phyloP scores from a whole-genome alignment of 2,888 invertebrate genomes.

The Mythimna albipuncta region DNA sequence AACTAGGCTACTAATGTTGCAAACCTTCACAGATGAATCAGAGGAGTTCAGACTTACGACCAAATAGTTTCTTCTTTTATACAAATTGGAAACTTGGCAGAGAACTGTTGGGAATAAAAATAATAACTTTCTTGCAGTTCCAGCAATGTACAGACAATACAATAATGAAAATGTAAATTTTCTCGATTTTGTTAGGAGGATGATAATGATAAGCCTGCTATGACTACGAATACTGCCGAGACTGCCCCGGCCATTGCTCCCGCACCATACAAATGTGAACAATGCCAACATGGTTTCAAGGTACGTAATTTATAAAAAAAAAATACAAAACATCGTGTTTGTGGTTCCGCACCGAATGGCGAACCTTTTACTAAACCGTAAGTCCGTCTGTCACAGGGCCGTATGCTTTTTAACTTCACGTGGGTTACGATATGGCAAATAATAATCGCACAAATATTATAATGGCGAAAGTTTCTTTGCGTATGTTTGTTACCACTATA shows the following conservation, averaged over 20 bases:
- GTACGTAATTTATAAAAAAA: conserved; percentile 86
- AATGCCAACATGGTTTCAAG: conserved; percentile 78
- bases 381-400: not conserved
- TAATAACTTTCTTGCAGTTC: not conserved
- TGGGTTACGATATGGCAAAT: not conserved
- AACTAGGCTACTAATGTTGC: too few species aligned
- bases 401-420: too few species aligned
- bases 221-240: conserved; percentile 20
- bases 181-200: conserved; percentile 28
- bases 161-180: too few species aligned
- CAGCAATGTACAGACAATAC: too few species aligned
- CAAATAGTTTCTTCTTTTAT: too few species aligned
- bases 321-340: not conserved
- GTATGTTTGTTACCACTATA: too few species aligned
- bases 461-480: too few species aligned
- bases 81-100: too few species aligned
- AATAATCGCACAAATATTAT: not conserved
- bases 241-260: conserved; percentile 16
- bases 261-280: conserved; percentile 73
- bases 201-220: conserved; percentile 8
- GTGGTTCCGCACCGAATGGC: not conserved
- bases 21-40: too few species aligned
- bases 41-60: too few species aligned
- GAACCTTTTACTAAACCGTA: not conserved
- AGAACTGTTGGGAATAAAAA: too few species aligned